Evolutionary conservation across 2,797 vertebrate species (phyloP), one percentile per base, ranked within the genome.

Genomic region (Neosalanx taihuensis): DNA sequence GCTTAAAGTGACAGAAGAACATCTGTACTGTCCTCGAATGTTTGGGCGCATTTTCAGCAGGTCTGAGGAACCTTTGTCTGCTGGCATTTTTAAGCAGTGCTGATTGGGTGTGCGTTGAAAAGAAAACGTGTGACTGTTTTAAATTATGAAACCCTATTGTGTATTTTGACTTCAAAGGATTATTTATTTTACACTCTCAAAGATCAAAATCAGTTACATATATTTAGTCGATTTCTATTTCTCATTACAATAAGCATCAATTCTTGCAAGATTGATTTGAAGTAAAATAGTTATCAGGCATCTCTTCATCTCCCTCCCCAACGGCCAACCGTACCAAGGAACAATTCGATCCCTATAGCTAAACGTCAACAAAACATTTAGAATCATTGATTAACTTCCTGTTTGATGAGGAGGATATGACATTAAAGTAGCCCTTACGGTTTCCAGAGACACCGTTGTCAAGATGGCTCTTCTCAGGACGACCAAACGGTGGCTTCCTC

Each of bases 1-100:
- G 81, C 86, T 75, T 81, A 88, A 75, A 66, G 74, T 79, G 83
- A 85, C 71, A 78, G 62, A 82, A 85, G 18, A 76, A 83, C 77
- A 78, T 76, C 46, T 76, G 60, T 69, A 70, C 84, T 72, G 85
- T 72, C 84, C 73, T 74, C 66, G 9, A 76, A 33, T 18, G 66
- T 59, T 68, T 18, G 1, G 41, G 33, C 33, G 37, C 31, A 31
- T 51, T 51, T 26, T 56, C 51, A 56, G 4, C 2, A 3, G 51
- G 5, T 17, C 4, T 6, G 51, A 17, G 10, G 51, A 30, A 20
- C 6, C 41, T 12, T 23, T 30, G 57, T 62, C 62, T 56, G 17
- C 64, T 15, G 49, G 23, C 41, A 70, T 33, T 6, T 30, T 57
- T 37, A 57, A 64, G 64, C 58, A 17, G 59, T 49, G 53, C 62